Base-by-base conservation (phyloP, 2,113 vertebrate genomes). In the Carlito syrichta region DNA sequence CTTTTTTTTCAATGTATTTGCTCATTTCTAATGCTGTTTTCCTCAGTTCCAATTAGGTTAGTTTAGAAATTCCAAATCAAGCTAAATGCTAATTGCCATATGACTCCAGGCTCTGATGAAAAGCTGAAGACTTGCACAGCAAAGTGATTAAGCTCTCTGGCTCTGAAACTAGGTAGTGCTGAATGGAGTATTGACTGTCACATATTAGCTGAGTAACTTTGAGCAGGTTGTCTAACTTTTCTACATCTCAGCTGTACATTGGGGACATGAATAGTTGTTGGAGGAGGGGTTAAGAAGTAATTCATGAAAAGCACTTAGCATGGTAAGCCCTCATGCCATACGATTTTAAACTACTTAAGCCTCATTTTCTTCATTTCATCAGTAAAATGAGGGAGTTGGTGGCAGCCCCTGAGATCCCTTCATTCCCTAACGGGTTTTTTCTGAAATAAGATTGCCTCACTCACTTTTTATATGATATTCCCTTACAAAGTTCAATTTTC, bases 11-110 rank as follows among this genome's bases (percentile, higher is more conserved):
- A 66, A 0, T 83, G 30, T 43, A 94, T 81, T 92, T 68, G 43
- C 50, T 96, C 84, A 95, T 89, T 94, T 88, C 45, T 93, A 73
- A 56, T 76, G 38, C 56, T 78, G 25, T 85, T 87, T 95, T 95
- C 23, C 92, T 89, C 23, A 73, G 14, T 90, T 95, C 40, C 22
- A 86, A 5, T 73, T 93, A 45, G 90, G 35, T 52, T 95, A 78
- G 48, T 52, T 91, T 91, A 82, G 73, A 94, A 91, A 96, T 92
- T 81, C 40, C 6, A 76, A 94, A 81, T n/a, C 1, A 91, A 35
- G 20, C 25, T 76, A 74, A 85, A 76, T 74, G 35, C 32, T 25
- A 56, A 35, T 97, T 92, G 74, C 48, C 22, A 11, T 78, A 9
- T 76, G n/a, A 74, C 35, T 95, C 52, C 10, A 50, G 32, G 30